phyloP scores from a whole-genome alignment of 2,113 vertebrate species.

The Grus americana region DNA sequence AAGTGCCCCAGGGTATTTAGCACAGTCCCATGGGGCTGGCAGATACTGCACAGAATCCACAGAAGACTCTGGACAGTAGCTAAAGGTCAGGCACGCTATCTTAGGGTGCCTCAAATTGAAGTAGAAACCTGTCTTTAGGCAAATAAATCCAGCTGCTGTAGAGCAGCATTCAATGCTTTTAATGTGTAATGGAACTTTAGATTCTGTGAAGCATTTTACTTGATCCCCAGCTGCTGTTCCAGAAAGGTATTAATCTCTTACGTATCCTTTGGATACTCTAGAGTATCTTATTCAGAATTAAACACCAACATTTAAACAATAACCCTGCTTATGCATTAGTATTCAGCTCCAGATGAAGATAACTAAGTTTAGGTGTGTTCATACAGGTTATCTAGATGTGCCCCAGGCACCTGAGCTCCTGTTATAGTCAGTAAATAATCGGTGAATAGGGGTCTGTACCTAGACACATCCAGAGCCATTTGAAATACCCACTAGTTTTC shows the following conservation, averaged over 20 bases:
- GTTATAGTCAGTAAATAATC: neutral
- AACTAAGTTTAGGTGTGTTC: neutral
- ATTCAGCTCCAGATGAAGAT: neutral
- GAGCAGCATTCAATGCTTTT: neutral
- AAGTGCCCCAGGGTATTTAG: neutral
- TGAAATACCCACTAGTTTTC: neutral
- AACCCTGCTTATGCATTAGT: neutral
- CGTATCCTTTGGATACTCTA: neutral
- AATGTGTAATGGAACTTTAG: neutral
- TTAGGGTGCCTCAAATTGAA: neutral
- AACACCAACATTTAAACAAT: neutral
- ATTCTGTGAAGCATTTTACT: neutral
- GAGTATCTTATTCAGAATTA: neutral
- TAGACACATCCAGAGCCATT: neutral
- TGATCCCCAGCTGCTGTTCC: neutral
- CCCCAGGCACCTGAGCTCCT: neutral
- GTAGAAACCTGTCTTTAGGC: neutral
- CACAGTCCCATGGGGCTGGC: neutral
- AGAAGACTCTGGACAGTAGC: neutral
- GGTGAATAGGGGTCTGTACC: neutral
- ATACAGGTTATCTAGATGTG: neutral
- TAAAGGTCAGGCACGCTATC: neutral
- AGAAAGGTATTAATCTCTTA: neutral
- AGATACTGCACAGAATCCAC: neutral
- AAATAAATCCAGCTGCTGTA: neutral